Conservation (phyloP, 1,140 invertebrate species). For the Anthonomus grandis region DNA sequence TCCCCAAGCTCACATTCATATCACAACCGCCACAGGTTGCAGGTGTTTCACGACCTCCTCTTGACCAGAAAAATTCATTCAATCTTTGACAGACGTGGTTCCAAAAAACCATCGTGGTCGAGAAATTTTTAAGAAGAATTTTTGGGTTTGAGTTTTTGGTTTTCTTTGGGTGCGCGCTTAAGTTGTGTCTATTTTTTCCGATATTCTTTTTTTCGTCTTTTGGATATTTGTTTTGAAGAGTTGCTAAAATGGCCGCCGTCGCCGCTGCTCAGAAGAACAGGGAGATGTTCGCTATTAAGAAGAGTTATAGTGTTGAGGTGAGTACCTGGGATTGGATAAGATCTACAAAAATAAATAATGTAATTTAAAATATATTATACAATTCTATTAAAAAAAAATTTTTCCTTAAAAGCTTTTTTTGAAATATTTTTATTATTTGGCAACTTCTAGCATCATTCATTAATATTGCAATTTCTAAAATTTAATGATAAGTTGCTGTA, state of each 20-base stretch:
- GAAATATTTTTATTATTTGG: too few relatives aligned
- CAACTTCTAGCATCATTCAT: too few relatives aligned
- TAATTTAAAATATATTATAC: too few relatives aligned
- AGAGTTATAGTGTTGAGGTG: constrained; percentile 96
- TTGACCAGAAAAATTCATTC: constrained; percentile 20
- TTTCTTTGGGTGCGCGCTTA: too few relatives aligned
- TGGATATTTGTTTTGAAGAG: not conserved
- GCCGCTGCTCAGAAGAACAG: constrained; percentile 86
- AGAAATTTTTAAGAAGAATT: constrained; percentile 7
- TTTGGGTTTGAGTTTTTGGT: constrained; percentile 18
- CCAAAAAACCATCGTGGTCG: constrained; percentile 20
- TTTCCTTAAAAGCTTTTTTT: too few relatives aligned
- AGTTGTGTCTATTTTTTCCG: not conserved
- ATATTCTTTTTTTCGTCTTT: not conserved
- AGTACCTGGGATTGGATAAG: too few relatives aligned
- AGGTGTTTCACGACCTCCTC: constrained; percentile 21
- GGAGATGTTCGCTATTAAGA: constrained; percentile 93
- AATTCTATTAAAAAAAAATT: too few relatives aligned
- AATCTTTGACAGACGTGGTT: constrained; percentile 24
- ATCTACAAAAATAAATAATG: too few relatives aligned
- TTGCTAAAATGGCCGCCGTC: constrained; percentile 68
- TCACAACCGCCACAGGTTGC: constrained; percentile 12
- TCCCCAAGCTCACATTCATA: constrained; percentile 18
- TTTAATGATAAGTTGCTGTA: too few relatives aligned
- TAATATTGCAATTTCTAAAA: too few relatives aligned